These are phyloP conservation scores for Cephonodes hylas DNA, from an alignment of 2,888 invertebrate genomes.

Conservation along the genomic window DNA sequence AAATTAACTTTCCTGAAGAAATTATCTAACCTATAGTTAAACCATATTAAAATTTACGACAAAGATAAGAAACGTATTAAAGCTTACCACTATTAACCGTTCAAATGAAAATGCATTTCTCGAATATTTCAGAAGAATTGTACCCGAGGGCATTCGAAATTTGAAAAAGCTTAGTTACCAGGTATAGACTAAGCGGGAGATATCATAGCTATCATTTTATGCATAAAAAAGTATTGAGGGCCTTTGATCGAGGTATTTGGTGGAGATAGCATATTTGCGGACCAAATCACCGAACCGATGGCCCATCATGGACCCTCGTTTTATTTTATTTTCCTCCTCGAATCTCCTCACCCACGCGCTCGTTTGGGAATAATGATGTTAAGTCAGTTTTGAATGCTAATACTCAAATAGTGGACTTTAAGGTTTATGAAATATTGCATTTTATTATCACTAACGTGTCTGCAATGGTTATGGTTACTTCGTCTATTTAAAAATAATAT, in stretches of 20 bases:
- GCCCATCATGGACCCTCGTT: conserved; percentile 31
- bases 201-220: conserved; percentile 1
- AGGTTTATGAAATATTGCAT: background rate
- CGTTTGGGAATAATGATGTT: conserved; percentile 7
- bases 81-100: no score
- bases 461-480: no score
- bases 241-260: conserved; percentile 27
- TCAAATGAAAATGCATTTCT: no score
- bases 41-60: no score
- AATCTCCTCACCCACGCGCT: conserved; percentile 26
- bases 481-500: no score
- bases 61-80: no score
- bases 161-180: no score
- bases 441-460: background rate
- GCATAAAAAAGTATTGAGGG: conserved; percentile 16
- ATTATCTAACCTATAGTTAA: no score
- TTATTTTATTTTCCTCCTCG: conserved; percentile 31
- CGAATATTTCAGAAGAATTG: no score
- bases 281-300: conserved; percentile 29
- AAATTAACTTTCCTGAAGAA: no score
- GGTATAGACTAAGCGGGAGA: background rate
- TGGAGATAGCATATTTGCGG: conserved; percentile 31
- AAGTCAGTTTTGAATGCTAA: background rate
- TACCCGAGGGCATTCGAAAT: no score
- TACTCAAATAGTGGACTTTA: background rate